Evolutionary conservation across 1,140 invertebrate genomes (phyloP).

Genomic region (Neoseiulus cucumeris): DNA sequence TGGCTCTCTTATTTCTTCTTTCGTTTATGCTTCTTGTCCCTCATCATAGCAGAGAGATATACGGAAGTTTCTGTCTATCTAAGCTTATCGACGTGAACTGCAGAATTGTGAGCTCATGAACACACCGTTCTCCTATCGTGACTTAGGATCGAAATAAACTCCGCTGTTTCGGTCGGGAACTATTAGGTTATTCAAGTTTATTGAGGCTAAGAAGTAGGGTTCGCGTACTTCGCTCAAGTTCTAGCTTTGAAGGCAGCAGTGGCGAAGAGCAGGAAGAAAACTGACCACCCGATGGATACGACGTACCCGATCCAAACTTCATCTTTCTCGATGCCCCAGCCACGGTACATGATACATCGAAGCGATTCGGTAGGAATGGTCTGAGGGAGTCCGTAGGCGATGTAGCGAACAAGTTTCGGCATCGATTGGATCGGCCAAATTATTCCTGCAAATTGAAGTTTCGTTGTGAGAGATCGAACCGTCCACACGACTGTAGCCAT

Average conservation of each 20-base stretch:
- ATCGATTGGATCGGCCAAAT: slow-evolving; percentile 85
- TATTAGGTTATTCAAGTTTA: too few relatives aligned
- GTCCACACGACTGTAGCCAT: not conserved
- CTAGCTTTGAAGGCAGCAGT: slow-evolving; percentile 28
- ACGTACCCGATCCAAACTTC: slow-evolving; percentile 73
- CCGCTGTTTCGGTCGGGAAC: too few relatives aligned
- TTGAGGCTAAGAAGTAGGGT: too few relatives aligned
- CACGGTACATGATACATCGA: slow-evolving; percentile 64
- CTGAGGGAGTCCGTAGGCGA: slow-evolving; percentile 62
- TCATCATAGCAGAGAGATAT: too few relatives aligned
- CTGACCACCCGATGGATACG: slow-evolving; percentile 66
- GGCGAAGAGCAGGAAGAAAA: slow-evolving; percentile 59
- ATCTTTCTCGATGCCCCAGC: slow-evolving; percentile 57
- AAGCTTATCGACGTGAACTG: too few relatives aligned
- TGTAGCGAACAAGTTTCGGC: slow-evolving; percentile 55
- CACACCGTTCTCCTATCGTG: too few relatives aligned
- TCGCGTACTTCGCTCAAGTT: slow-evolving; percentile 10
- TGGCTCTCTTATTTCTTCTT: too few relatives aligned
- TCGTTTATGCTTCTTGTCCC: too few relatives aligned
- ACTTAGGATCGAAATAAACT: too few relatives aligned
- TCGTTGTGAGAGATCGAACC: not conserved
- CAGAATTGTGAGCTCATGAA: too few relatives aligned
- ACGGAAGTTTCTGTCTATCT: too few relatives aligned
- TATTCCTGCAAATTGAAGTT: slow-evolving; percentile 38
- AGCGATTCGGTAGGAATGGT: slow-evolving; percentile 75